phyloP scores from a whole-genome alignment of 1,140 invertebrate species.

The Bombus superbus region DNA sequence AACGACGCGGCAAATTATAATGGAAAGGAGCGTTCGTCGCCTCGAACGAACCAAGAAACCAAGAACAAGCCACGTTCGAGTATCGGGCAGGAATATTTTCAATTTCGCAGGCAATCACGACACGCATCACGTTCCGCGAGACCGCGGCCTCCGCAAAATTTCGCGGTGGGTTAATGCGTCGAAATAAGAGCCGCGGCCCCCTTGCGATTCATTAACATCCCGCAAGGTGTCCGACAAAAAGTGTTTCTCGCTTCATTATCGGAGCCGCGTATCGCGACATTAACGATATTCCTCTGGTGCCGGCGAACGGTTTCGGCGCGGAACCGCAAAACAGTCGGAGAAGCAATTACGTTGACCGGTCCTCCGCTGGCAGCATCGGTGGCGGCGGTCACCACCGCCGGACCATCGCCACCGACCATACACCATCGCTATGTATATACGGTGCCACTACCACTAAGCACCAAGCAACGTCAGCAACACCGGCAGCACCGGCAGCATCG shows the following conservation, averaged over 20 bases:
- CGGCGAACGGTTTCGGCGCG: slow-evolving; percentile 38
- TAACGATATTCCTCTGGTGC: slow-evolving; percentile 55
- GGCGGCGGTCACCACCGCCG: background rate
- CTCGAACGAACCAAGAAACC: background rate
- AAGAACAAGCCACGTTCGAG: too few species aligned
- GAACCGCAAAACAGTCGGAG: slow-evolving; percentile 68
- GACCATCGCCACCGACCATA: background rate
- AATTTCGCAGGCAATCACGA: slow-evolving; percentile 46
- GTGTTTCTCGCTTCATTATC: slow-evolving; percentile 68
- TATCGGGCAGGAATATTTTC: slow-evolving; percentile 18
- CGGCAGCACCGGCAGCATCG: background rate
- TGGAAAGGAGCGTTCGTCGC: background rate
- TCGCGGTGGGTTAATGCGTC: slow-evolving; percentile 35
- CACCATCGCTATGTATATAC: too few species aligned
- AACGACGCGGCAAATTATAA: background rate
- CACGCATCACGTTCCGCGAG: slow-evolving; percentile 26
- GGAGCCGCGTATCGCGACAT: slow-evolving; percentile 60
- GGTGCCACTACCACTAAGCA: background rate
- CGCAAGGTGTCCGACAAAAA: slow-evolving; percentile 63
- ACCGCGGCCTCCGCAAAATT: slow-evolving; percentile 3
- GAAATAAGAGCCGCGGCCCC: slow-evolving; percentile 49
- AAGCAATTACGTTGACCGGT: slow-evolving; percentile 67
- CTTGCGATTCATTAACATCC: slow-evolving; percentile 63
- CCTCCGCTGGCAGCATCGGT: background rate
- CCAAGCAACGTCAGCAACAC: background rate